Evolutionary conservation across 2,113 vertebrate genomes (phyloP).

Genomic region (Psilopsiagon aurifrons): DNA sequence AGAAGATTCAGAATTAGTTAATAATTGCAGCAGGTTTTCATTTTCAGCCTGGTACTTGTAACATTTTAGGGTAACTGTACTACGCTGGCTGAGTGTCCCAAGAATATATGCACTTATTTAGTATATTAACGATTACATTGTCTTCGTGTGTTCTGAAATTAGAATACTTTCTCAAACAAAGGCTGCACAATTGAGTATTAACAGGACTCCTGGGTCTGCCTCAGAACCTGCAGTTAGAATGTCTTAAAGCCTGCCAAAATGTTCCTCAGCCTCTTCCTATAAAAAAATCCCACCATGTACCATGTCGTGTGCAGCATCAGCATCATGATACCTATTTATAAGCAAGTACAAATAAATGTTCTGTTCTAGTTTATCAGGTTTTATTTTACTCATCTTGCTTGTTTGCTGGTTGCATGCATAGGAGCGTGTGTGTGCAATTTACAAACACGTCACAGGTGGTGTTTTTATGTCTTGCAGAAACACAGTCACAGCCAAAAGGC

Average conservation of each 20-base stretch:
- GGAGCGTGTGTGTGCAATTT: neutral
- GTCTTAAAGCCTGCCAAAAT: neutral
- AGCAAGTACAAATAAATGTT: neutral
- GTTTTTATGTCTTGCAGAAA: neutral
- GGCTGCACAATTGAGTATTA: neutral
- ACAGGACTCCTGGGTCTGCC: neutral
- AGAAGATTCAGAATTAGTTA: neutral
- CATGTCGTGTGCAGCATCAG: neutral
- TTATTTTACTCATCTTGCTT: neutral
- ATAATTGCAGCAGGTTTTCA: neutral
- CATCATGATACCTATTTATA: neutral
- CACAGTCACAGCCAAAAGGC: neutral
- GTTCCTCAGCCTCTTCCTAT: neutral
- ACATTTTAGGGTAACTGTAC: neutral
- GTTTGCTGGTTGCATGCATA: neutral
- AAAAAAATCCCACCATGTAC: neutral
- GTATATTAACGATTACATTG: neutral
- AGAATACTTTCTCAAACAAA: slow-evolving; percentile 2
- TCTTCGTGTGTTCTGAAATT: neutral
- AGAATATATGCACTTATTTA: neutral
- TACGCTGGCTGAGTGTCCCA: neutral
- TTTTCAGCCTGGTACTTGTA: neutral
- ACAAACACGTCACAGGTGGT: neutral
- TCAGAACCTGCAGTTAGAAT: neutral
- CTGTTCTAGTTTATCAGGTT: neutral